Evolutionary conservation across 2,113 vertebrate genomes (phyloP).

Genomic region (Solea solea): DNA sequence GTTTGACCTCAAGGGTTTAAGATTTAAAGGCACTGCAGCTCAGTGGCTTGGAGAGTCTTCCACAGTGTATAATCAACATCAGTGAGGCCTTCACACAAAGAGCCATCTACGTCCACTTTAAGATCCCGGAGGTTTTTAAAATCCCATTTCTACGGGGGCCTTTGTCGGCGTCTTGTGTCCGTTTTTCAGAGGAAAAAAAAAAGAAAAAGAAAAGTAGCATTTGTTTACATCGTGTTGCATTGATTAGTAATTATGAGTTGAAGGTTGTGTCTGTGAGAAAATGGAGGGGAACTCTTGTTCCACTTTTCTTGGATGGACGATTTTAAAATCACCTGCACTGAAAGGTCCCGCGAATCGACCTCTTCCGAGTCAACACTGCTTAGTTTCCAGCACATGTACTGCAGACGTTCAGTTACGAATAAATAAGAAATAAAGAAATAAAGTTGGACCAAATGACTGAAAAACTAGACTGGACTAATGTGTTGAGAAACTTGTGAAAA

Average conservation of each 20-base stretch:
- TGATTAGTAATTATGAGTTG: neutral
- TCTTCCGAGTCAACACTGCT: slow-evolving; percentile 32
- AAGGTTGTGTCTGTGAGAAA: neutral
- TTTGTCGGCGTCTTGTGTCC: neutral
- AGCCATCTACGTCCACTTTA: slow-evolving; percentile 25
- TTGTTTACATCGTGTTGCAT: slow-evolving; percentile 24
- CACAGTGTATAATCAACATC: slow-evolving; percentile 63
- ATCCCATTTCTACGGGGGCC: neutral
- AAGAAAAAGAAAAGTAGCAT: slow-evolving; percentile 2
- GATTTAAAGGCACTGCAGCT: slow-evolving; percentile 55
- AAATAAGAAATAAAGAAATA: slow-evolving; percentile 45
- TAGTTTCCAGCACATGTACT: slow-evolving; percentile 28
- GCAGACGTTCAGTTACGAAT: slow-evolving; percentile 37
- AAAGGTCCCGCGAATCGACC: slow-evolving; percentile 23
- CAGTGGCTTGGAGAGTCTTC: slow-evolving; percentile 68
- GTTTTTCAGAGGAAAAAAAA: too few species aligned
- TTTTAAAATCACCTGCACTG: neutral
- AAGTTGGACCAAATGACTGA: slow-evolving; percentile 70
- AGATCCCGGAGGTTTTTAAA: slow-evolving; percentile 17
- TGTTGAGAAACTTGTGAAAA: slow-evolving; percentile 4
- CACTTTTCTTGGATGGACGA: slow-evolving; percentile 8
- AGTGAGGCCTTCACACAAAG: slow-evolving; percentile 48
- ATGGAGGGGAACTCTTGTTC: neutral
- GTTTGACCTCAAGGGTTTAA: slow-evolving; percentile 59
- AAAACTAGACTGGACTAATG: slow-evolving; percentile 29